These are phyloP conservation scores for Eidolon helvum DNA, from an alignment of 2,113 vertebrate species.

Conservation along the genomic window DNA sequence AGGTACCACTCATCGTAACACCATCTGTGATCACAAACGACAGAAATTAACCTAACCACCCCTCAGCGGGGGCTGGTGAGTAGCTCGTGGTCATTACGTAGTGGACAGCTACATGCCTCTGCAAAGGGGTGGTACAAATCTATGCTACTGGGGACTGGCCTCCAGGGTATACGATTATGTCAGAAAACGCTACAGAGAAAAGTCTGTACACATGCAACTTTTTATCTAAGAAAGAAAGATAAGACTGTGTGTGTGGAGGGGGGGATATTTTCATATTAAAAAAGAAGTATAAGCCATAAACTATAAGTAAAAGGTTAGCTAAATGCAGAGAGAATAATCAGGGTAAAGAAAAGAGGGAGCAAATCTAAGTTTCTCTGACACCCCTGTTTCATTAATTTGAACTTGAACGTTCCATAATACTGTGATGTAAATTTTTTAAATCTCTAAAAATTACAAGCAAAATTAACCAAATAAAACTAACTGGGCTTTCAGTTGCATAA, in stretches of 20 bases:
- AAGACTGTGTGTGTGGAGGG: background rate
- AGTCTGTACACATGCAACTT: background rate
- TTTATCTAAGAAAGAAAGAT: background rate
- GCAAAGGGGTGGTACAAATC: background rate
- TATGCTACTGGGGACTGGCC: rapidly evolving
- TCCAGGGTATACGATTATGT: no score
- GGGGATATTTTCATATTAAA: no score
- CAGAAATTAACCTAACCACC: background rate
- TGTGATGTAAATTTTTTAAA: background rate
- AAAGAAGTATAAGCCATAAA: background rate
- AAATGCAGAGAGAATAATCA: background rate
- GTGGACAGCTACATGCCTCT: background rate
- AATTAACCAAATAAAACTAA: background rate
- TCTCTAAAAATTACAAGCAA: background rate
- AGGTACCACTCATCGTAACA: background rate
- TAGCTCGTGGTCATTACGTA: rapidly evolving
- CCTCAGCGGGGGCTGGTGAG: rapidly evolving
- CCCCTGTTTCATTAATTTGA: background rate
- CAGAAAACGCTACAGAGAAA: background rate
- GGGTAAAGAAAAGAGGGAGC: background rate
- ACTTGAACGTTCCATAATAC: background rate
- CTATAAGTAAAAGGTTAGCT: background rate
- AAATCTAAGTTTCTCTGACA: background rate
- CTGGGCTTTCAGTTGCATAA: background rate
- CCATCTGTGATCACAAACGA: background rate